These are phyloP conservation scores for Rhynchophorus ferrugineus DNA, from an alignment of 1,140 invertebrate genomes.

Conservation along the genomic window DNA sequence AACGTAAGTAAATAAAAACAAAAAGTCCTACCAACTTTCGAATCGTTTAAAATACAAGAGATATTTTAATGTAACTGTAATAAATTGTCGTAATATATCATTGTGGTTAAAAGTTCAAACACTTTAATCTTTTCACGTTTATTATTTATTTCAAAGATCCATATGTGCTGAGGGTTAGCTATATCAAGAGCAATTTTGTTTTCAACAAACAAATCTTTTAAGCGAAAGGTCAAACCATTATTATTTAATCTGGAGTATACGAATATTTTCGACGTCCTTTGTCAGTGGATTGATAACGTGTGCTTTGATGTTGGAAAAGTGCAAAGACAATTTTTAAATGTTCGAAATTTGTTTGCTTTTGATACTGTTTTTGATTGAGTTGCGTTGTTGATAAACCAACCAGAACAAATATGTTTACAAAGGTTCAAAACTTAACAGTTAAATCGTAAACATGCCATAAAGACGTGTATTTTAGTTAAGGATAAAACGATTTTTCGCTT, in stretches of 20 bases:
- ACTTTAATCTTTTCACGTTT: background rate
- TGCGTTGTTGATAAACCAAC: too few relatives aligned
- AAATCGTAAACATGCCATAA: too few relatives aligned
- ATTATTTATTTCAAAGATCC: background rate
- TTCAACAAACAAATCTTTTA: background rate
- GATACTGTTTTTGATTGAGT: background rate
- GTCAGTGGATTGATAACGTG: background rate
- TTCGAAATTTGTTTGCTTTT: background rate
- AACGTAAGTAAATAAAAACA: constrained; percentile 44
- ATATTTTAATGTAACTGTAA: too few relatives aligned
- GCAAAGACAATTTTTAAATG: background rate
- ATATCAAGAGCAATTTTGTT: background rate
- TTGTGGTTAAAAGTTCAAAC: background rate
- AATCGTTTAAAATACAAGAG: too few relatives aligned
- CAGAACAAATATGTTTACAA: too few relatives aligned
- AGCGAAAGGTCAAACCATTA: background rate
- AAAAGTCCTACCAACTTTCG: too few relatives aligned
- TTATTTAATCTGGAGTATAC: background rate
- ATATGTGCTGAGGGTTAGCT: background rate
- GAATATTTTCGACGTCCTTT: background rate
- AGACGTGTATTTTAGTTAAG: too few relatives aligned
- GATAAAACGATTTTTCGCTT: background rate
- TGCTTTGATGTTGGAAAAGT: background rate
- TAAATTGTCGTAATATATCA: too few relatives aligned
- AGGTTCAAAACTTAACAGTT: too few relatives aligned